These are phyloP conservation scores for Pteropus rufus DNA, from an alignment of 2,797 vertebrate species.

Conservation along the genomic window DNA sequence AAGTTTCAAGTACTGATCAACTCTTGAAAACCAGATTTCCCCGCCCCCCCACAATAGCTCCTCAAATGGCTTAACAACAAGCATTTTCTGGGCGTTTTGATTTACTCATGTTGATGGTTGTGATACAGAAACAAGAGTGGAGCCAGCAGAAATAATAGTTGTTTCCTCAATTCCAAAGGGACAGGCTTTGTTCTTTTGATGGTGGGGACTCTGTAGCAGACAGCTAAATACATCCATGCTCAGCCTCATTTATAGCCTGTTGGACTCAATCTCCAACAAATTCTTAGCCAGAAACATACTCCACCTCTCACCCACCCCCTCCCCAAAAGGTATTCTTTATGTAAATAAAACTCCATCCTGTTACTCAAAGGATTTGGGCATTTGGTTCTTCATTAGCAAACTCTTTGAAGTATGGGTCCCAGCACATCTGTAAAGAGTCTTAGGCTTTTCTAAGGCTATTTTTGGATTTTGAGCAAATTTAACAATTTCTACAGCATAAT, in stretches of 20 bases:
- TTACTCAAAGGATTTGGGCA: conserved; percentile 42
- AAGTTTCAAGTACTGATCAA: neutral
- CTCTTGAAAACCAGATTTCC: neutral
- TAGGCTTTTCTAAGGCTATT: conserved; percentile 14
- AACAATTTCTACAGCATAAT: conserved; percentile 10
- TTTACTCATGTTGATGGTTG: neutral
- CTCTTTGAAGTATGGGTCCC: conserved; percentile 28
- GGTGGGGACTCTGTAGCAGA: neutral
- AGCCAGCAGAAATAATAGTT: conserved; percentile 4
- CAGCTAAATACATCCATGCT: neutral
- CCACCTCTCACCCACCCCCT: neutral
- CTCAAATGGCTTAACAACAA: neutral
- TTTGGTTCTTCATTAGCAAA: conserved; percentile 51
- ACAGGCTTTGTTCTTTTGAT: conserved; percentile 22
- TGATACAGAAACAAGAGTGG: neutral
- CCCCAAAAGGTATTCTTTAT: neutral
- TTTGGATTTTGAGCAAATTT: conserved; percentile 55
- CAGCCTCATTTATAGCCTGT: neutral
- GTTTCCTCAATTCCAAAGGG: neutral
- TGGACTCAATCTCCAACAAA: neutral
- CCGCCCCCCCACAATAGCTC: too few species aligned
- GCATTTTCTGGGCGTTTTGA: neutral
- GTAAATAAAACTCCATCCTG: conserved; percentile 11
- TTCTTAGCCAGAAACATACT: neutral
- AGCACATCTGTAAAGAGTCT: neutral